Evolutionary conservation across 92 coral and sea anemone genomes (phyloP).

Genomic region (Epizoanthus rinbou): DNA sequence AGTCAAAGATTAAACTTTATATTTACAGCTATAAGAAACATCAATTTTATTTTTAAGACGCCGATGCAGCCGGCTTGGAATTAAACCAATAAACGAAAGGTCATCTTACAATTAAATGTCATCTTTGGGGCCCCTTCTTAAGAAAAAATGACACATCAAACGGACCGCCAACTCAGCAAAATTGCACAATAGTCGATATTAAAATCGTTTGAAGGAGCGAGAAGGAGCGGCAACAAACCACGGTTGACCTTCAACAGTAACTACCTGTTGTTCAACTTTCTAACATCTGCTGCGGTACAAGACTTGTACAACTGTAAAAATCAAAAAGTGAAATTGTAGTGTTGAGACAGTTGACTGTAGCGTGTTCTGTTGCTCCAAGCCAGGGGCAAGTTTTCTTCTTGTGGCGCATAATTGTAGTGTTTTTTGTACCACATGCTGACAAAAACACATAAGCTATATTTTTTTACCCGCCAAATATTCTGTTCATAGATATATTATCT

Average conservation of each 20-base stretch:
- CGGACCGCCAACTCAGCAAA: constrained; percentile 30
- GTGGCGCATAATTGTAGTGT: too few species aligned
- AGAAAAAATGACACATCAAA: constrained; percentile 37
- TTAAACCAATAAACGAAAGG: constrained; percentile 42
- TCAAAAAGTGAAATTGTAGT: too few species aligned
- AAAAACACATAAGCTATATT: too few species aligned
- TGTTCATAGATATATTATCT: too few species aligned
- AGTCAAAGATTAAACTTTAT: constrained; percentile 36
- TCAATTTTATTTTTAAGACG: constrained; percentile 24
- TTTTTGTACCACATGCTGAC: too few species aligned
- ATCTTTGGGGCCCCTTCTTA: constrained; percentile 31
- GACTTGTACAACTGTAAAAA: too few species aligned
- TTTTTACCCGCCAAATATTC: too few species aligned
- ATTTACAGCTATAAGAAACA: constrained; percentile 25
- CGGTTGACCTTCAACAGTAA: not conserved
- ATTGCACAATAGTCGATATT: constrained; percentile 36
- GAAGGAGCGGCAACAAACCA: constrained; percentile 23
- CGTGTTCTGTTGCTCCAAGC: too few species aligned
- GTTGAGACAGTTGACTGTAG: too few species aligned
- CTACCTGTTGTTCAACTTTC: too few species aligned
- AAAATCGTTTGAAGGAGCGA: constrained; percentile 38
- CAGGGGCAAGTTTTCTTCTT: too few species aligned
- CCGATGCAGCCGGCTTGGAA: constrained; percentile 35
- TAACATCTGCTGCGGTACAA: too few species aligned
- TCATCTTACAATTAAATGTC: constrained; percentile 47